Evolutionary conservation across 2,797 vertebrate species (phyloP).

Genomic region (Lemur catta): DNA sequence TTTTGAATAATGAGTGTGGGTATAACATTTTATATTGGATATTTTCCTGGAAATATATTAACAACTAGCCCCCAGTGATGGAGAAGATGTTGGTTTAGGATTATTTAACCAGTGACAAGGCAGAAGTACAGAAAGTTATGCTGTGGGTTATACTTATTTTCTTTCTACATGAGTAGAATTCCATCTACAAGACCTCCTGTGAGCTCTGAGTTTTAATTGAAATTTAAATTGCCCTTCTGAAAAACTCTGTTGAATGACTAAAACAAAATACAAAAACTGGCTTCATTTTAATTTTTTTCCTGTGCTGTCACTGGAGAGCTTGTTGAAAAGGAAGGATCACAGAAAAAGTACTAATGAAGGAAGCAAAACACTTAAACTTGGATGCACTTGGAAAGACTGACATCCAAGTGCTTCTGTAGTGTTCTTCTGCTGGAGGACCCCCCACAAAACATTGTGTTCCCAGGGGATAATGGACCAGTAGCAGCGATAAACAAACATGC

Average conservation of each 20-base stretch:
- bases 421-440: constrained; percentile 5
- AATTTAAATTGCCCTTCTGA: constrained; percentile 63
- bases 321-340: constrained; percentile 4
- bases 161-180: constrained; percentile 19
- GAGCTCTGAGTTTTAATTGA: constrained; percentile 64
- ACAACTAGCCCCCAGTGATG: not conserved
- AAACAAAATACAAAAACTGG: constrained; percentile 31
- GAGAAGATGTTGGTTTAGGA: not conserved
- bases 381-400: not conserved
- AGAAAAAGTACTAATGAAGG: constrained; percentile 12
- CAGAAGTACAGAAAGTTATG: not conserved
- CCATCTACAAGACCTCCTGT: not conserved
- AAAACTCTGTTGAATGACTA: constrained; percentile 62
- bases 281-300: constrained; percentile 42
- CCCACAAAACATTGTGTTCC: not conserved
- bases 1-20: constrained; percentile 34
- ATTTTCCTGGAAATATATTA: constrained; percentile 22
- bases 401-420: not conserved
- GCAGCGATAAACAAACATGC: not conserved
- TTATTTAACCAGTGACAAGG: not conserved
- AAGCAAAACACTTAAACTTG: constrained; percentile 13
- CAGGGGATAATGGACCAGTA: not conserved
- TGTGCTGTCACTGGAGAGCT: not conserved
- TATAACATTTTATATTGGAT: constrained; percentile 6
- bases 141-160: not conserved